Base-by-base conservation (phyloP, 1,140 invertebrate genomes). In the Heliconius congener region DNA sequence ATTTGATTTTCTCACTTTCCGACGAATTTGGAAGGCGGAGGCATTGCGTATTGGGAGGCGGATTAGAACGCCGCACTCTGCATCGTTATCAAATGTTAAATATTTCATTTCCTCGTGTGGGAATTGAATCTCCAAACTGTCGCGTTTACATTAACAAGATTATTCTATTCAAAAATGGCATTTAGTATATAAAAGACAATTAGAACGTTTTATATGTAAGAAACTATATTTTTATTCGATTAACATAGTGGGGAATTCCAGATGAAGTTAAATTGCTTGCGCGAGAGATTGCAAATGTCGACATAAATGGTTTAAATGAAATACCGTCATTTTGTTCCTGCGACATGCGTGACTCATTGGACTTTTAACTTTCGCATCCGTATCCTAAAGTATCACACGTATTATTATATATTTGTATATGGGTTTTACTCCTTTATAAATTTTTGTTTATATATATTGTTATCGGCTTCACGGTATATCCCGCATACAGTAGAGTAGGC, bases 341-440 rank as follows among this genome's bases (percentile, higher is more conserved):
- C 60, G 27, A 66, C n/a, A 66, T 9, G 8, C 80, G 79, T 82
- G 79, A 82, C 76, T 80, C 81, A 78, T 60, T 78, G 82, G 82
- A 30, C 79, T 78, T 81, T 83, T 81, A 74, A 83, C 82, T 78
- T 76, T 83, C 79, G 60, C 73, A 78, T 76, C 50, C 79, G 78
- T 55, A 57, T 60, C 72, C 55, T 78, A 76, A 70, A 60, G 55
- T 60, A 23, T 60, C 55, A 60, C 55, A 13, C 19, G 55, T 60
- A 27, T 60, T 9, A 3, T 0, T 27, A 60, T 23, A 23, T 60
- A 11, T 8, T 8, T 23, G 16, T 4, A 66, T 23, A 8, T 66
- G 23, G 23, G 60, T 30, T 71, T 72, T 18, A 72, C 42, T 72
- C 8, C 71, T 19, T 37, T 0, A 37, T 37, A 8, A 6, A 0